Conservation (phyloP, 2,113 vertebrate species). For the Tor tambroides region DNA sequence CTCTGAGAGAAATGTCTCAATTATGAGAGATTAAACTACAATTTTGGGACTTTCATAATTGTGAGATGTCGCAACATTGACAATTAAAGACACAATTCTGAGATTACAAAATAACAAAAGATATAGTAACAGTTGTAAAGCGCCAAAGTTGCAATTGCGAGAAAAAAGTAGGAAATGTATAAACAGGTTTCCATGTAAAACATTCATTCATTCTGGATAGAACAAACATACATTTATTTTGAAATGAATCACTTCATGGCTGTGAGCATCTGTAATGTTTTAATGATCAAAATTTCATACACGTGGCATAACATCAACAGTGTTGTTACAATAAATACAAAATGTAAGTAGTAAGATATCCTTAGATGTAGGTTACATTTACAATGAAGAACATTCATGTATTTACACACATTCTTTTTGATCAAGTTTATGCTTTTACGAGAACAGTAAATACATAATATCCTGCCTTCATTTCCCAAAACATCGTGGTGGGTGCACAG, state of each 20-base stretch:
- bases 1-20: not conserved
- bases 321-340: conserved; percentile 79
- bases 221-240: not conserved
- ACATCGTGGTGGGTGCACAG: conserved; percentile 67
- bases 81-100: no score
- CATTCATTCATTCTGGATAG: not conserved
- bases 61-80: not conserved
- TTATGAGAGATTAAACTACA: not conserved
- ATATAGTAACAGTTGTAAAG: not conserved
- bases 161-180: not conserved
- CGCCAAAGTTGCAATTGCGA: not conserved
- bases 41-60: not conserved
- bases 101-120: no score
- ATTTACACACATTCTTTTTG: conserved; percentile 87
- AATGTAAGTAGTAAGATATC: conserved; percentile 75
- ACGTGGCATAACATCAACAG: conserved; percentile 77
- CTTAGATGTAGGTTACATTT: conserved; percentile 77
- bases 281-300: conserved; percentile 76
- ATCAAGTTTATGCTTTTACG: conserved; percentile 76
- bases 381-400: conserved; percentile 95
- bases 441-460: conserved; percentile 76
- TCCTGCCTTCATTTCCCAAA: conserved; percentile 77
- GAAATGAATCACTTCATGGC: not conserved
- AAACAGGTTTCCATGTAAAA: not conserved
- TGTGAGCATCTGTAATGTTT: conserved; percentile 56